Evolutionary conservation across 2,797 vertebrate species (phyloP).

Genomic region (Gymnoscopelus braueri): DNA sequence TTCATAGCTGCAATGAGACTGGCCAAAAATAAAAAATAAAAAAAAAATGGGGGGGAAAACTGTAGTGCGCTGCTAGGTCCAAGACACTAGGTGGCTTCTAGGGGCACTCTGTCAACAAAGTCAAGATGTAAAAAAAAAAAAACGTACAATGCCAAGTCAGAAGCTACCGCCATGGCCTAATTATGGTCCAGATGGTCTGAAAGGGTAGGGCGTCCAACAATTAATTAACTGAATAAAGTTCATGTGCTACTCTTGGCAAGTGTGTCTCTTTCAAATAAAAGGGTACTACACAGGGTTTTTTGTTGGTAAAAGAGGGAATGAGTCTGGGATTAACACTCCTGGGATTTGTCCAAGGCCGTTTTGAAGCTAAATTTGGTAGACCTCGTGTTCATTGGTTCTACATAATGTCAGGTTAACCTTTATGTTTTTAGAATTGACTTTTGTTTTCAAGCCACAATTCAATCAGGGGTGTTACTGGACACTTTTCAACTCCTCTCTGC

Average conservation of each 20-base stretch:
- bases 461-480: background rate
- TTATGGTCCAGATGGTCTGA: slow-evolving; percentile 78
- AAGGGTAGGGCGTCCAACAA: slow-evolving; percentile 56
- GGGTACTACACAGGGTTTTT: slow-evolving; percentile 11
- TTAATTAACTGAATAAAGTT: slow-evolving; percentile 61
- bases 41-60: background rate
- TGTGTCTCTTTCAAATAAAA: slow-evolving; percentile 13
- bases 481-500: background rate
- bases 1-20: slow-evolving; percentile 17
- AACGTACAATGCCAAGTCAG: slow-evolving; percentile 52
- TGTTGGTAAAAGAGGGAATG: background rate
- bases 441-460: slow-evolving; percentile 1
- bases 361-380: background rate
- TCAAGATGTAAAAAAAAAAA: slow-evolving; percentile 17
- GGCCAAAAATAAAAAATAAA: slow-evolving; percentile 22
- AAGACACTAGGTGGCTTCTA: slow-evolving; percentile 42
- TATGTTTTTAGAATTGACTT: slow-evolving; percentile 21
- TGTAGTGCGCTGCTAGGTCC: slow-evolving; percentile 27
- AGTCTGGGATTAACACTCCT: background rate
- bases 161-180: slow-evolving; percentile 67
- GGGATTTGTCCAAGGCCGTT: background rate
- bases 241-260: slow-evolving; percentile 32
- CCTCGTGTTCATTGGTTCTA: background rate
- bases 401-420: background rate
- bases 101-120: slow-evolving; percentile 57